phyloP scores from a whole-genome alignment of 2,888 invertebrate species.

The Elysia crispata region DNA sequence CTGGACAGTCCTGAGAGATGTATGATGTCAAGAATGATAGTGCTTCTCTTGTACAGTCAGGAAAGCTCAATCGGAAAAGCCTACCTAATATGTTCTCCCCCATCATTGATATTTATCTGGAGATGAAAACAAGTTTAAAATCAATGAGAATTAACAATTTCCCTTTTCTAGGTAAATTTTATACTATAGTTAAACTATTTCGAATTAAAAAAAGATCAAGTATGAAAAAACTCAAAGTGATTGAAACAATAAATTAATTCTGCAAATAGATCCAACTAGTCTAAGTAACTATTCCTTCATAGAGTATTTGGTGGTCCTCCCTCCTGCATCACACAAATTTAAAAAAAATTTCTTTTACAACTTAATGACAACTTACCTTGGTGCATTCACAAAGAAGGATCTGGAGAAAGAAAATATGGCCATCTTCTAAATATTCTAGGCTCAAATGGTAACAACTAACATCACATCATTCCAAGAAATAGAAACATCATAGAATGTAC shows the following conservation, averaged over 20 bases:
- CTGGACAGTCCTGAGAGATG: slow-evolving; percentile 56
- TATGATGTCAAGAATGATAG: slow-evolving; percentile 61
- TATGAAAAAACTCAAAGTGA: neutral
- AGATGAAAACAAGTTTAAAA: neutral
- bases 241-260: neutral
- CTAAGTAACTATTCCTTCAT: too few relatives aligned
- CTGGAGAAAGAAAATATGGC: too few relatives aligned
- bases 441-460: too few relatives aligned
- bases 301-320: too few relatives aligned
- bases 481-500: too few relatives aligned
- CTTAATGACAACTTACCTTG: too few relatives aligned
- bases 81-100: slow-evolving; percentile 50
- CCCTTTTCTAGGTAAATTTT: neutral
- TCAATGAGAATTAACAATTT: neutral
- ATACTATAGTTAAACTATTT: neutral
- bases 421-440: too few relatives aligned
- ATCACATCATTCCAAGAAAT: too few relatives aligned
- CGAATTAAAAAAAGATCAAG: neutral
- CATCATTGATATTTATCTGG: slow-evolving; percentile 15
- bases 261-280: too few relatives aligned
- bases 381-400: too few relatives aligned
- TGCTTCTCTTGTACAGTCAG: slow-evolving; percentile 67
- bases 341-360: too few relatives aligned
- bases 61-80: slow-evolving; percentile 64
- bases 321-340: too few relatives aligned